Evolutionary conservation across 2,113 vertebrate genomes (phyloP), one percentile per base, ranked within the genome.

Genomic region (Equus przewalskii): DNA sequence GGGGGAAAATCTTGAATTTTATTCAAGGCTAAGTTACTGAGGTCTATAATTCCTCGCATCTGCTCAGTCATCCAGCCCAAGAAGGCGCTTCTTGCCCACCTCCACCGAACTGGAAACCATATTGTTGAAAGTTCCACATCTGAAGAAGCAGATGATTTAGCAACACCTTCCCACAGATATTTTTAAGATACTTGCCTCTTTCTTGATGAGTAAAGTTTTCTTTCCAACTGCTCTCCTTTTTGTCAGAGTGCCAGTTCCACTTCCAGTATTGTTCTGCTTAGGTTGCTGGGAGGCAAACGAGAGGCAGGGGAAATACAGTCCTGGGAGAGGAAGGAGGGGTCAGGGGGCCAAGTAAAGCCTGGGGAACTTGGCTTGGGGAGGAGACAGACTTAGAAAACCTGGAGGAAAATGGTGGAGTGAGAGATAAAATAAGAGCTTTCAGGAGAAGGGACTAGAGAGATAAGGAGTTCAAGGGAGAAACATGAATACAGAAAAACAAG

Each of bases 131-230:
- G 87, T 97, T 98, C 98, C 97, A 95, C 96, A 96, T 98, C 97
- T 98, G 98, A 99, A 98, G 98, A 97, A 98, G 98, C 98, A 98
- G 98, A 98, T 98, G 98, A 98, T 97, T 98, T 98, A 98, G 98
- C 98, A 98, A 98, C 98, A 98, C 98, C 98, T 98, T 98, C 98
- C 96, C 96, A 97, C 90, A 95, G 94, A 89, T 97, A 93, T 98
- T 97, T 95, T 93, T 87, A 95, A 98, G 98, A 96, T 95, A 92
- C 86, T 91, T 92, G 75, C 79, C 96, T 98, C 96, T 56, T 92
- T 90, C 98, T 98, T 96, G 83, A 90, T 98, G 98, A 98, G 98
- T 94, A 98, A 98, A 98, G 96, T 98, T 98, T 99, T 98, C 98
- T 98, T 98, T 98, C 98, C 98, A 98, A 98, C 96, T 98, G 97